phyloP scores from a whole-genome alignment of 2,797 vertebrate genomes.

The Neopelma chrysocephalum region DNA sequence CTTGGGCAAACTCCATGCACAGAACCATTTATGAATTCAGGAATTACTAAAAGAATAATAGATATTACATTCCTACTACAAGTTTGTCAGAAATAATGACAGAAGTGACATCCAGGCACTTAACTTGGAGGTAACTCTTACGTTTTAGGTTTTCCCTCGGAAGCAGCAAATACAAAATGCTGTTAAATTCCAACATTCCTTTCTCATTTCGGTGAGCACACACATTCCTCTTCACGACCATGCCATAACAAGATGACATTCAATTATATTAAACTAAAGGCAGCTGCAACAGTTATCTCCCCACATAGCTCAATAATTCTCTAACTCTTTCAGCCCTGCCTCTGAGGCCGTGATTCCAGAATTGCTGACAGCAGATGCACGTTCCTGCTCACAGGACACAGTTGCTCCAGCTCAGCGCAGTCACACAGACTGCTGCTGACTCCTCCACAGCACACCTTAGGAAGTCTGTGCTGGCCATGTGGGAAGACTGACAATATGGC shows the following conservation, averaged over 20 bases:
- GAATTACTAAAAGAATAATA: not conserved
- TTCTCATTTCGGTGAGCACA: not conserved
- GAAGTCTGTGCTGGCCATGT: not conserved
- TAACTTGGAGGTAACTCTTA: not conserved
- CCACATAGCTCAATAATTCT: not conserved
- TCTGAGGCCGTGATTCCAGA: not conserved
- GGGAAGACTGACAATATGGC: not conserved
- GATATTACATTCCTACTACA: not conserved
- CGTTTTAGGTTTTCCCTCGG: not conserved
- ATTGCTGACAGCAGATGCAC: not conserved
- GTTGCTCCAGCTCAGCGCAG: not conserved
- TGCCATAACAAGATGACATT: not conserved
- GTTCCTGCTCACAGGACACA: not conserved
- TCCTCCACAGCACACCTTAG: not conserved
- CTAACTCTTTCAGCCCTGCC: not conserved
- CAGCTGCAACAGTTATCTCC: not conserved
- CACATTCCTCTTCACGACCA: not conserved
- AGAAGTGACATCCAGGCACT: not conserved
- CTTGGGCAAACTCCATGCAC: not conserved
- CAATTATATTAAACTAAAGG: not conserved
- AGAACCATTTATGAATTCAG: not conserved
- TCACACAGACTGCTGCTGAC: not conserved
- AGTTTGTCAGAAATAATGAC: not conserved
- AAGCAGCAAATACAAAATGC: not conserved
- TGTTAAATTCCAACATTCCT: not conserved